phyloP scores from a whole-genome alignment of 2,888 invertebrate genomes.

The Sinopyrophorus schimmeli region DNA sequence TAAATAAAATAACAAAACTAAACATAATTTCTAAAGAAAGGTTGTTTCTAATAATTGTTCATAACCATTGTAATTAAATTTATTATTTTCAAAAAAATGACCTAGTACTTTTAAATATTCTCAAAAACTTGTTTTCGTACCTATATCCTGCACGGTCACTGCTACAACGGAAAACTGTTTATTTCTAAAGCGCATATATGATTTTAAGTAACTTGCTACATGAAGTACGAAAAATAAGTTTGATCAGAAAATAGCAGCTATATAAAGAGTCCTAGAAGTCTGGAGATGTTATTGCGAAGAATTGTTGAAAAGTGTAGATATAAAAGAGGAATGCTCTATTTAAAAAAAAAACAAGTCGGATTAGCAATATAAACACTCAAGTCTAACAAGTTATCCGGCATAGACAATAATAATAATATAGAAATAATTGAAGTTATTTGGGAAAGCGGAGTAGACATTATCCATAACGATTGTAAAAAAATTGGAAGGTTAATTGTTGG shows the following conservation, averaged over 20 bases:
- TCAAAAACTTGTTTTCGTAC: too few species aligned
- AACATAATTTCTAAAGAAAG: neutral
- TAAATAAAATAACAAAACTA: conserved; percentile 4
- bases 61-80: too few species aligned
- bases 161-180: too few species aligned
- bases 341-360: conserved; percentile 4
- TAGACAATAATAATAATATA: conserved; percentile 3
- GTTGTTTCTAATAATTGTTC: too few species aligned
- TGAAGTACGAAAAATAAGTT: conserved; percentile 1
- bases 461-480: conserved; percentile 20
- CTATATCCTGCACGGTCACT: too few species aligned
- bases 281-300: neutral
- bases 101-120: too few species aligned
- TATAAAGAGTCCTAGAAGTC: too few species aligned
- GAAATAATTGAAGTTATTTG: conserved; percentile 2
- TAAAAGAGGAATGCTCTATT: neutral
- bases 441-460: conserved; percentile 8
- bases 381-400: neutral
- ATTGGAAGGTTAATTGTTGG: neutral
- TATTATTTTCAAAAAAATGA: too few species aligned
- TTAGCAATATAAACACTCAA: conserved; percentile 1
- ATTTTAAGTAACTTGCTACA: neutral
- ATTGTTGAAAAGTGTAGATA: neutral
- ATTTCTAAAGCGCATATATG: too few species aligned
- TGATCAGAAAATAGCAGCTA: neutral